Base-by-base conservation (phyloP, 2,797 vertebrate species). In the Onychomys arenicola region DNA sequence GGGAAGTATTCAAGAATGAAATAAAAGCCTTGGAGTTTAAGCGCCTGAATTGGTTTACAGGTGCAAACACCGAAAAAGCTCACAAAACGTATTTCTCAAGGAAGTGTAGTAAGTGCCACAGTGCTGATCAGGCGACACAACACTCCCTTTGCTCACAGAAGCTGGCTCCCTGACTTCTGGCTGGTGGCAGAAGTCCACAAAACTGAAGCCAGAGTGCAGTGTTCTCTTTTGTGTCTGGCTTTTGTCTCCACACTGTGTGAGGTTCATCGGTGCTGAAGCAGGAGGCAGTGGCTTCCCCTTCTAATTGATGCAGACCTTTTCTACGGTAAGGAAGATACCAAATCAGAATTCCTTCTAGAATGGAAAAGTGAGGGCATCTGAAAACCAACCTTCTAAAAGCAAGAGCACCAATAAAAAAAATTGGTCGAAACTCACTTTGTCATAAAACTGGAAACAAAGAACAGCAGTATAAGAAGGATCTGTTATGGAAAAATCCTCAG, bases 1-100 rank as follows among this genome's bases (percentile, higher is more conserved):
- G 25, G 12, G 87, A 87, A 67, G 37, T 84, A 76, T 87, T 63
- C 71, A 96, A 82, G 29, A 94, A 81, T 93, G 82, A 95, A 96
- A 89, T 69, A 43, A 82, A 21, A 46, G 9, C 14, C 59, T 80
- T 55, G 23, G 12, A 69, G 32, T 71, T 90, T 93, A 83, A 84
- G 4, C 14, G 76, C 76, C 89, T 89, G 43, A 23, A 23, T 77
- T 77, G 49, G 84, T 67, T 37, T 75, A 89, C 14, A 43, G 84
- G 40, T 59, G 29, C 34, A 89, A 78, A 92, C 3, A 65, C 57
- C 93, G 67, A 92, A 82, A 96, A 96, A 89, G 34, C 93, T 91
- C 16, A 87, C 63, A 89, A 93, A 83, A 59, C 86, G 0, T 83
- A 75, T 89, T 95, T 32, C 57, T 93, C 37, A 89, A 93, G 78